A percentile compares a stretch with the other conserved stretches of the same genome.
Conservation (phyloP, 2,888 invertebrate species). For the Gerris lacustris region DNA sequence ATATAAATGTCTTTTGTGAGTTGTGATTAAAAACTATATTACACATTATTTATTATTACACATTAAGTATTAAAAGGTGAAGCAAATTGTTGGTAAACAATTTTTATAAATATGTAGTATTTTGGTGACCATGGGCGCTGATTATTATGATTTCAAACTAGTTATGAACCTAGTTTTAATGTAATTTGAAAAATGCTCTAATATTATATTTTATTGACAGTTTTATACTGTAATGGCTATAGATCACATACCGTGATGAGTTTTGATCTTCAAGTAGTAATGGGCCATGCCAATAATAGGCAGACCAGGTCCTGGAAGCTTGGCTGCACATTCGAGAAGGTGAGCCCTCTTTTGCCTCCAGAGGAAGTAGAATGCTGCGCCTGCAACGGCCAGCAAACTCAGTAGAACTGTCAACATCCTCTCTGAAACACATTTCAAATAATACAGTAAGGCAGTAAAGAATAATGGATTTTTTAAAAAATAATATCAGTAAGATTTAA, state of each 20-base stretch:
- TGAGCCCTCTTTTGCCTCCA: constrained; percentile 20
- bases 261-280: not conserved
- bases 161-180: no score
- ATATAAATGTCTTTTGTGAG: no score
- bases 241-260: not conserved
- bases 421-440: not conserved
- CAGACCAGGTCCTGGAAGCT: constrained; percentile 22
- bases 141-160: no score
- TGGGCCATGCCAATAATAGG: constrained; percentile 23
- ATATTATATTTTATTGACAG: no score
- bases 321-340: constrained; percentile 23
- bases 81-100: no score
- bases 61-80: no score
- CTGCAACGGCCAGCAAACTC: constrained; percentile 19
- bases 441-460: not conserved
- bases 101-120: no score
- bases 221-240: no score
- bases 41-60: no score
- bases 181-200: no score
- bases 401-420: constrained; percentile 21
- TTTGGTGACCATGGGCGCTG: no score
- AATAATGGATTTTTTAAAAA: not conserved
- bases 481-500: not conserved
- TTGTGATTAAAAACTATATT: no score
- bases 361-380: constrained; percentile 17